Evolutionary conservation across 2,888 invertebrate species (phyloP).

Genomic region (Steinernema hermaphroditum): DNA sequence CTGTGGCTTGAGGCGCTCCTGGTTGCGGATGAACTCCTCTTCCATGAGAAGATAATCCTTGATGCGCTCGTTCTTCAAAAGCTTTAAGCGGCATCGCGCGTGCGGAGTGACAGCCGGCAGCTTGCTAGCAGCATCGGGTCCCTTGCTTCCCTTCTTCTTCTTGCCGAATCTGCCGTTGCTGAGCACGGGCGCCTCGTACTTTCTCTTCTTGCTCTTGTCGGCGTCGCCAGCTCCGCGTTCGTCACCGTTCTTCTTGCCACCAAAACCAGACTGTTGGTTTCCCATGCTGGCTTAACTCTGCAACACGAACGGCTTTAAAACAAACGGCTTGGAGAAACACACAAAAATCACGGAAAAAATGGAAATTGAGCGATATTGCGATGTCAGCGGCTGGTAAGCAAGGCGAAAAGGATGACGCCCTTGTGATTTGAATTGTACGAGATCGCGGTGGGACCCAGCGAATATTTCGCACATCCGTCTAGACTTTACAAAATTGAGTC

Average conservation of each 20-base stretch:
- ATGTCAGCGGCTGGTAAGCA: too few relatives aligned
- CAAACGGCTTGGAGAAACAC: background rate
- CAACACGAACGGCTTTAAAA: too few relatives aligned
- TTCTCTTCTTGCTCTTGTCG: constrained; percentile 86
- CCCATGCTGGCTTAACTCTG: constrained; percentile 44
- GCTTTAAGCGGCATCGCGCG: constrained; percentile 89
- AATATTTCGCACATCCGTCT: too few relatives aligned
- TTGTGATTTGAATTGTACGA: too few relatives aligned
- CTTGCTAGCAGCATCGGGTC: constrained; percentile 96
- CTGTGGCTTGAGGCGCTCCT: constrained; percentile 95
- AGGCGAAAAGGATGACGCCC: too few relatives aligned
- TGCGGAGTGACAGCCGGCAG: constrained; percentile 96
- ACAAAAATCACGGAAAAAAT: too few relatives aligned
- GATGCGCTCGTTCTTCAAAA: constrained; percentile 91
- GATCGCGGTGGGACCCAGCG: too few relatives aligned
- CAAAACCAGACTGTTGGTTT: constrained; percentile 54
- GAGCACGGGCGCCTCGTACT: constrained; percentile 97
- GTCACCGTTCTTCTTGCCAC: constrained; percentile 45
- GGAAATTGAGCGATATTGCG: too few relatives aligned
- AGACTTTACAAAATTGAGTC: too few relatives aligned
- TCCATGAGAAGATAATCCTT: constrained; percentile 99
- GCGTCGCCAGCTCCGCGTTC: constrained; percentile 53
- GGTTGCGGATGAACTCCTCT: constrained; percentile 97
- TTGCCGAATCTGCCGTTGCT: constrained; percentile 87
- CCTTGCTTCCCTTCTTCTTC: constrained; percentile 76